phyloP scores from a whole-genome alignment of 2,797 vertebrate species.

The Cirrhinus mrigala region DNA sequence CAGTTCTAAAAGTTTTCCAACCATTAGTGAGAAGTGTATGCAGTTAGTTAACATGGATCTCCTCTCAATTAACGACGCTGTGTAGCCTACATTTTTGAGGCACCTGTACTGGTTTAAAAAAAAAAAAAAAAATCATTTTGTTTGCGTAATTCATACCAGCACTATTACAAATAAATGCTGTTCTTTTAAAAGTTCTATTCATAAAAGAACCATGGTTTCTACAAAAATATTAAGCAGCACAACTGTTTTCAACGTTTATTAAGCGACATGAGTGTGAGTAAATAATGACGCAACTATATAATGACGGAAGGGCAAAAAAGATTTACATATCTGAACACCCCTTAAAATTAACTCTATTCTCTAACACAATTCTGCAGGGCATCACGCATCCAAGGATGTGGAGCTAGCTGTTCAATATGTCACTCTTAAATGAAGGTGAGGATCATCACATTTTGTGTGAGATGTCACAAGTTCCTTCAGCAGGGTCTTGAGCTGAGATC shows the following conservation, averaged over 20 bases:
- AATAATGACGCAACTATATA: background rate
- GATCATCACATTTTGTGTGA: constrained; percentile 42
- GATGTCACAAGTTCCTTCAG: constrained; percentile 25
- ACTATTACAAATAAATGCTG: too few species aligned
- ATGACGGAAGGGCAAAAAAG: background rate
- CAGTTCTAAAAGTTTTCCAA: too few species aligned
- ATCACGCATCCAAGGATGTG: background rate
- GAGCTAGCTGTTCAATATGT: background rate
- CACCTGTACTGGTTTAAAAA: too few species aligned
- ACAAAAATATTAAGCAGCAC: background rate
- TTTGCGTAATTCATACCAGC: too few species aligned
- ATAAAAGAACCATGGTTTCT: background rate
- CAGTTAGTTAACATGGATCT: too few species aligned
- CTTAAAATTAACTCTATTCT: background rate
- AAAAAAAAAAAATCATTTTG: too few species aligned
- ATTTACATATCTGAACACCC: background rate
- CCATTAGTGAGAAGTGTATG: too few species aligned
- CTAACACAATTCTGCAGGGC: background rate
- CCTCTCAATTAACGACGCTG: too few species aligned
- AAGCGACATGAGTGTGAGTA: background rate
- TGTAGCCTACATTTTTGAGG: too few species aligned
- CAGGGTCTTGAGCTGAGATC: constrained; percentile 38
- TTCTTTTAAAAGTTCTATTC: background rate
- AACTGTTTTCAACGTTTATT: too few species aligned
- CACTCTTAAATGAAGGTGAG: constrained; percentile 21